Evolutionary conservation across 2,888 invertebrate genomes (phyloP).

Genomic region (Luperina testacea): DNA sequence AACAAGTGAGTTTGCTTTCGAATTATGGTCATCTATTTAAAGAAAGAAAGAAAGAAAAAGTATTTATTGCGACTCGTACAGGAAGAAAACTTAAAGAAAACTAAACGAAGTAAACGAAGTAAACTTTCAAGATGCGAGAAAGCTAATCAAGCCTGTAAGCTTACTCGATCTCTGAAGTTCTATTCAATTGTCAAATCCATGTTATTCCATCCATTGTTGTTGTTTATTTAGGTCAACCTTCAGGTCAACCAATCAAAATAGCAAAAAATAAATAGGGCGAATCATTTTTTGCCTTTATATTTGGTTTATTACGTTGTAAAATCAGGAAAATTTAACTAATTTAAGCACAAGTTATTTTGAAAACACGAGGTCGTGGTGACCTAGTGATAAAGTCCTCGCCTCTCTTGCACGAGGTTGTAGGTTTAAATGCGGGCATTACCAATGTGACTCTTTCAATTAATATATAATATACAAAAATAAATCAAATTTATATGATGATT

Average conservation of each 20-base stretch:
- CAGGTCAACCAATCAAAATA: not conserved
- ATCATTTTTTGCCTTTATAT: not conserved
- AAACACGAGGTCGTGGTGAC: not conserved
- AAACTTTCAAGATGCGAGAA: not conserved
- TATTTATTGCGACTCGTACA: no score
- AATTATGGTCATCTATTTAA: not conserved
- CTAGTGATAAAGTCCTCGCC: not conserved
- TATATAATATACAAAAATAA: no score
- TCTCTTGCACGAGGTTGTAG: not conserved
- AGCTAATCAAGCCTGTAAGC: not conserved
- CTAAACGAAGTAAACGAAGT: no score
- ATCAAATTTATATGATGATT: no score
- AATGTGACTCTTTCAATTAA: not conserved
- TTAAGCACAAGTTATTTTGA: not conserved
- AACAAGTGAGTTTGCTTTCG: not conserved
- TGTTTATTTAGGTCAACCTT: slow-evolving; percentile 7
- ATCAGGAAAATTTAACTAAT: not conserved
- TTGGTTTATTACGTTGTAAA: not conserved
- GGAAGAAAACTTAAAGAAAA: no score
- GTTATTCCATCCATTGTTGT: not conserved
- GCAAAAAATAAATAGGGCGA: not conserved
- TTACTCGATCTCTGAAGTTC: not conserved
- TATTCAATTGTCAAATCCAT: not conserved
- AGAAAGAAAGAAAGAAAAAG: no score
- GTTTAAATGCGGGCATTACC: not conserved